Conservation (phyloP, 2,797 vertebrate species). For the Tangara arthus region DNA sequence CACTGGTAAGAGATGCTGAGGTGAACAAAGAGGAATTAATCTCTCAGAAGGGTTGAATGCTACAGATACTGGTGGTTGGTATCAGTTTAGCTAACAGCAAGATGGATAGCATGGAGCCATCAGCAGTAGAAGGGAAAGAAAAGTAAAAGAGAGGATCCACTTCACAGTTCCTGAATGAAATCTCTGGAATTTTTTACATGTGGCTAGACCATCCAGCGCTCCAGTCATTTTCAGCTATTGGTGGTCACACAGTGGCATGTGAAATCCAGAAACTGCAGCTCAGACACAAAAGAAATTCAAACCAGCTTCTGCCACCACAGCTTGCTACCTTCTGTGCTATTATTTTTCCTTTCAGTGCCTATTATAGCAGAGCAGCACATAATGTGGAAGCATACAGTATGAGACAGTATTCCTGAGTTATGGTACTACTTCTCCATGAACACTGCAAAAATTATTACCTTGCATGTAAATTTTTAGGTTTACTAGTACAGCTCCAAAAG, state of each 20-base stretch:
- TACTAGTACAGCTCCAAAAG: not conserved
- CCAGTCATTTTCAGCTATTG: not conserved
- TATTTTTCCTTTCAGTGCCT: not conserved
- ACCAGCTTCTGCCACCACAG: rapidly evolving
- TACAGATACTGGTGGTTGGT: not conserved
- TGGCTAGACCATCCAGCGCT: not conserved
- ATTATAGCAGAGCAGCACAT: not conserved
- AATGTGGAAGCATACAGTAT: not conserved
- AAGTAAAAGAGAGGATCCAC: not conserved
- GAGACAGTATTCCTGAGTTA: constrained; percentile 34
- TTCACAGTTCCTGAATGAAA: not conserved
- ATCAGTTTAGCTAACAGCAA: not conserved
- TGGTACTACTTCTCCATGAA: not conserved
- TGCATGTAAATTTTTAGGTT: not conserved
- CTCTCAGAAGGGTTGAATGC: not conserved
- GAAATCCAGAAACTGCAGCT: not conserved
- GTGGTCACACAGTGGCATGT: not conserved
- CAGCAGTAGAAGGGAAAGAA: not conserved
- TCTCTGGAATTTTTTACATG: not conserved
- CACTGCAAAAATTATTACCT: constrained; percentile 10
- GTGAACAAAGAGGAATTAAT: not conserved
- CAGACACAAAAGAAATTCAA: not conserved
- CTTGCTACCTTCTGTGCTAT: not conserved
- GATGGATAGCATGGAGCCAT: not conserved
- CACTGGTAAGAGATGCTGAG: not conserved